A percentile compares a stretch with the other conserved stretches of the same genome.
These are phyloP conservation scores for Varroa destructor DNA, from an alignment of 1,140 invertebrate species.

Conservation along the genomic window DNA sequence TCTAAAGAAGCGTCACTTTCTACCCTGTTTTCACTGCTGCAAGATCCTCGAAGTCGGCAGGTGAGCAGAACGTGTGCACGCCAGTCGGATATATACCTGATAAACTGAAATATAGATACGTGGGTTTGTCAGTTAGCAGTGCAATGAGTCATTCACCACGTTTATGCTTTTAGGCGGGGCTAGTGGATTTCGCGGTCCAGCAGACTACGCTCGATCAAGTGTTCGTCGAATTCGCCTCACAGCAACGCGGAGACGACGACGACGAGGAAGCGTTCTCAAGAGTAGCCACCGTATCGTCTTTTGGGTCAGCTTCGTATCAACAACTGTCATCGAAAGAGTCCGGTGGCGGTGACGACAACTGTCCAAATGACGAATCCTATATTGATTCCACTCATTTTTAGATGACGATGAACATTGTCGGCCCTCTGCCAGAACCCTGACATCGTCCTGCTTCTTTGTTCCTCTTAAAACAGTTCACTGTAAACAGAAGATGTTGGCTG, in stretches of 20 bases:
- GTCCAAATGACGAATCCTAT: not conserved
- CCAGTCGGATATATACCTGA: no score
- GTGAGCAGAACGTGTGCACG: not conserved
- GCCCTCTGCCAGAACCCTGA: no score
- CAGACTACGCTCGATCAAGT: constrained; percentile 14
- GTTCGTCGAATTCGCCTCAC: constrained; percentile 16
- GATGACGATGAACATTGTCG: not conserved
- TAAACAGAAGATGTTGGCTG: no score
- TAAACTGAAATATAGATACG: no score
- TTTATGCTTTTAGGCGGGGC: not conserved
- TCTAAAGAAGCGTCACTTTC: constrained; percentile 22
- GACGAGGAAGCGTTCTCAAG: constrained; percentile 22
- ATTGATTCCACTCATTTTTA: constrained; percentile 24
- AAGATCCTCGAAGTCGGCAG: constrained; percentile 16
- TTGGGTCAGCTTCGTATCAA: constrained; percentile 25
- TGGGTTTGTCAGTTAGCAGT: no score
- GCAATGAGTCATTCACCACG: no score
- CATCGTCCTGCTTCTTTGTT: no score
- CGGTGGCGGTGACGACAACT: not conserved
- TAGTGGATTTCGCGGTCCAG: constrained; percentile 14
- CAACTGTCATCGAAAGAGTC: constrained; percentile 17
- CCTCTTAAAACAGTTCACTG: no score
- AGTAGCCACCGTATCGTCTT: constrained; percentile 22
- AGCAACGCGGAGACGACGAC: constrained; percentile 9
- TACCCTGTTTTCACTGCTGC: not conserved